Percentiles rank a stretch among this genome's conserved stretches.
phyloP scores from a whole-genome alignment of 2,797 vertebrate genomes.

The Glossophaga mutica region DNA sequence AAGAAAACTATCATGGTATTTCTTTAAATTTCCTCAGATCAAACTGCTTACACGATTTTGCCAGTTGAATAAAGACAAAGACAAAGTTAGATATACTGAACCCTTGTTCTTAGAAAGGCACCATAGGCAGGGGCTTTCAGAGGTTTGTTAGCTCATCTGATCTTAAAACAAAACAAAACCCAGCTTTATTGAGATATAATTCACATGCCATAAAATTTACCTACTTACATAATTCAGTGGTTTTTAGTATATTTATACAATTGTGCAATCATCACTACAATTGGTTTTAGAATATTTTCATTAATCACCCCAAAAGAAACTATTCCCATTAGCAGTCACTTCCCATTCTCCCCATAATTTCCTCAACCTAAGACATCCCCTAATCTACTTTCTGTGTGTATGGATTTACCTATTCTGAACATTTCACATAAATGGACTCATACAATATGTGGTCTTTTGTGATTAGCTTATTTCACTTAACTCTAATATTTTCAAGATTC shows the following conservation, averaged over 20 bases:
- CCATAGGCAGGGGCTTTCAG: not conserved
- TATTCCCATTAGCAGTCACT: not conserved
- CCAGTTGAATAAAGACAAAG: not conserved
- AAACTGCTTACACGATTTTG: constrained; percentile 12
- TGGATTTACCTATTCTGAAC: not conserved
- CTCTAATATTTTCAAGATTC: not conserved
- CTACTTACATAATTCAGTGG: not conserved
- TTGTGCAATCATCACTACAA: not conserved
- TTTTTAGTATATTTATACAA: not conserved
- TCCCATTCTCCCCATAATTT: not conserved
- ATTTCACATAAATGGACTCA: not conserved
- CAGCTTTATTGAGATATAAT: constrained; percentile 11
- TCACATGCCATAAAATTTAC: not conserved
- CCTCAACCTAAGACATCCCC: not conserved
- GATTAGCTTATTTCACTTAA: not conserved
- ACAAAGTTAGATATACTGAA: not conserved
- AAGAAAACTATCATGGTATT: not conserved
- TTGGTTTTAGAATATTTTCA: constrained; percentile 34
- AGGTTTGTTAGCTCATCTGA: not conserved
- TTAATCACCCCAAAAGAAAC: not conserved
- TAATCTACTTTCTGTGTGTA: not conserved
- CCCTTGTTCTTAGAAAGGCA: not conserved
- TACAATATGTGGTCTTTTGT: not conserved
- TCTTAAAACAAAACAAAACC: not conserved
- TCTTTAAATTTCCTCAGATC: constrained; percentile 30